These are phyloP conservation scores for Ailurus styani DNA, from an alignment of 2,113 vertebrate species.

Conservation along the genomic window DNA sequence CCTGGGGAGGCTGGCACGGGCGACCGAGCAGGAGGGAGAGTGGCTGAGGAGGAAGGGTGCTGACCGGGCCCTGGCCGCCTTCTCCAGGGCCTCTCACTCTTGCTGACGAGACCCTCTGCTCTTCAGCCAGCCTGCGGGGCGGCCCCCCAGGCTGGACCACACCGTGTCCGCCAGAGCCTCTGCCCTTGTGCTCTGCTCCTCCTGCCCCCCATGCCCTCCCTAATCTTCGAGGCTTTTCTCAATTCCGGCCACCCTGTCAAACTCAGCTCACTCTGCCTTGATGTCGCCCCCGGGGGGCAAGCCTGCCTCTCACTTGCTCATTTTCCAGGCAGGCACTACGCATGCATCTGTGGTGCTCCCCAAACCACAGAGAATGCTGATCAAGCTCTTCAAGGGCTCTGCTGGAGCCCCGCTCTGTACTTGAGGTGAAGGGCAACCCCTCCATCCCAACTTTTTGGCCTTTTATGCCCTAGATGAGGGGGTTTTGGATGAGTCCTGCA, in stretches of 20 bases:
- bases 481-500: background rate
- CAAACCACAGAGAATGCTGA: background rate
- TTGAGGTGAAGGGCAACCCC: background rate
- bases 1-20: background rate
- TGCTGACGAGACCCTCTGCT: no score
- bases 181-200: background rate
- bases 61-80: background rate
- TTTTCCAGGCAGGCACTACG: background rate
- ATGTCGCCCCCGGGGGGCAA: background rate
- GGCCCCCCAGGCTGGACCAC: accelerated
- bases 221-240: background rate
- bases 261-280: background rate
- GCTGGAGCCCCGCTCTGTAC: background rate
- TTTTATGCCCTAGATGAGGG: background rate
- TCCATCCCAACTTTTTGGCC: no score
- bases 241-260: background rate
- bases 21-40: background rate
- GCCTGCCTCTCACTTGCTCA: background rate
- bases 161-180: background rate
- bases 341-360: accelerated
- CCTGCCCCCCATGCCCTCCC: background rate
- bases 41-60: background rate
- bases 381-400: background rate
- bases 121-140: background rate
- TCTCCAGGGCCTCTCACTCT: accelerated